Evolutionary conservation across 2,888 invertebrate species (phyloP).

Genomic region (Mimas tiliae): DNA sequence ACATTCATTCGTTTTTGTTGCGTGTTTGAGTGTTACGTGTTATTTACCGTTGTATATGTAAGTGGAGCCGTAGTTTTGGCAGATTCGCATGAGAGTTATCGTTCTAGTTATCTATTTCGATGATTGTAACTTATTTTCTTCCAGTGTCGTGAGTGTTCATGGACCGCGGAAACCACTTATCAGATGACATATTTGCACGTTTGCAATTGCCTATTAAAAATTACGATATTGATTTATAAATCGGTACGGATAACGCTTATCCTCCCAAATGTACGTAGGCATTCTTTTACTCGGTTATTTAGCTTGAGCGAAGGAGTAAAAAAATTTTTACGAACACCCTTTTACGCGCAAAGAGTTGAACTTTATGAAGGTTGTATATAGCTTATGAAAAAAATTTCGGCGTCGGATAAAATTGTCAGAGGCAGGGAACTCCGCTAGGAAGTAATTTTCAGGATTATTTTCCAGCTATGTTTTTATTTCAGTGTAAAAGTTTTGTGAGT

Average conservation of each 20-base stretch:
- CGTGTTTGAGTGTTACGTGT: no score
- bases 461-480: constrained; percentile 39
- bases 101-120: no score
- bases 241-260: constrained; percentile 19
- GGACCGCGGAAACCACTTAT: no score
- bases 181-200: no score
- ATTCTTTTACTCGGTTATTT: constrained; percentile 39
- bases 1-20: no score
- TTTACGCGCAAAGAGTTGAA: constrained; percentile 55
- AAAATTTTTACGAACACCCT: constrained; percentile 56
- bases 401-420: constrained; percentile 48
- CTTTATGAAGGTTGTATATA: constrained; percentile 54
- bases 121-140: no score
- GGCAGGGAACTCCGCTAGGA: constrained; percentile 38
- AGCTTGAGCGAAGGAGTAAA: constrained; percentile 46
- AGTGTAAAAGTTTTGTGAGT: constrained; percentile 39
- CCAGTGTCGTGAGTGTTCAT: no score
- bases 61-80: no score
- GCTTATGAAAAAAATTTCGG: constrained; percentile 56
- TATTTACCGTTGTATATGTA: no score
- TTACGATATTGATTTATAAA: background rate
- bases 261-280: constrained; percentile 35
- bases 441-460: constrained; percentile 49
- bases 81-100: no score
- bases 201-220: no score